A percentile compares a stretch with the other conserved stretches of the same genome.
phyloP scores from a whole-genome alignment of 1,140 invertebrate species.

The Lasaia peninsularis region DNA sequence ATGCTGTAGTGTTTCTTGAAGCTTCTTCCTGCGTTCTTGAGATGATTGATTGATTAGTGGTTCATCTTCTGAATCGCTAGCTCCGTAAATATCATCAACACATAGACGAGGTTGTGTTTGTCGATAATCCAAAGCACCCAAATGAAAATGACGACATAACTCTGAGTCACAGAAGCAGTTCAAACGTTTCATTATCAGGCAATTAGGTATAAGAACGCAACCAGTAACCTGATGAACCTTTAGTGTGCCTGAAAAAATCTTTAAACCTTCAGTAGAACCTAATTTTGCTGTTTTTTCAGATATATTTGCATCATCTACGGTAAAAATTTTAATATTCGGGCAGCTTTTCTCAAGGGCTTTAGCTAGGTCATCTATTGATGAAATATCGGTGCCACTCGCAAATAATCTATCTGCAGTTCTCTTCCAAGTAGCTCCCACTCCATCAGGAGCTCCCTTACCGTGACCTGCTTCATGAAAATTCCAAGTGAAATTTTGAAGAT shows the following conservation, averaged over 20 bases:
- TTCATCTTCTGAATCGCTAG: constrained; percentile 11
- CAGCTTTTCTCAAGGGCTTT: constrained; percentile 13
- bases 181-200: constrained; percentile 14
- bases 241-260: constrained; percentile 4
- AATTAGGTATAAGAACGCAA: constrained; percentile 6
- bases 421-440: constrained; percentile 1
- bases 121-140: constrained; percentile 7
- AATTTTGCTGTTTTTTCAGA: constrained; percentile 5
- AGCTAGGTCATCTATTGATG: constrained; percentile 12
- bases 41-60: constrained; percentile 10
- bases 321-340: constrained; percentile 11
- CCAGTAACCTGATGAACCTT: constrained; percentile 11
- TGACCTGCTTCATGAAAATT: constrained; percentile 5
- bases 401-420: constrained; percentile 12
- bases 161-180: constrained; percentile 8
- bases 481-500: not conserved
- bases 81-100: constrained; percentile 11
- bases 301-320: constrained; percentile 2
- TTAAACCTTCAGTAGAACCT: constrained; percentile 8
- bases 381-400: constrained; percentile 13
- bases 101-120: constrained; percentile 2
- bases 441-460: constrained; percentile 2
- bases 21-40: constrained; percentile 8
- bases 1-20: constrained; percentile 12
- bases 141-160: constrained; percentile 10